Conservation (phyloP, 1,140 invertebrate genomes). For the Leptinotarsa undecemlineata region DNA sequence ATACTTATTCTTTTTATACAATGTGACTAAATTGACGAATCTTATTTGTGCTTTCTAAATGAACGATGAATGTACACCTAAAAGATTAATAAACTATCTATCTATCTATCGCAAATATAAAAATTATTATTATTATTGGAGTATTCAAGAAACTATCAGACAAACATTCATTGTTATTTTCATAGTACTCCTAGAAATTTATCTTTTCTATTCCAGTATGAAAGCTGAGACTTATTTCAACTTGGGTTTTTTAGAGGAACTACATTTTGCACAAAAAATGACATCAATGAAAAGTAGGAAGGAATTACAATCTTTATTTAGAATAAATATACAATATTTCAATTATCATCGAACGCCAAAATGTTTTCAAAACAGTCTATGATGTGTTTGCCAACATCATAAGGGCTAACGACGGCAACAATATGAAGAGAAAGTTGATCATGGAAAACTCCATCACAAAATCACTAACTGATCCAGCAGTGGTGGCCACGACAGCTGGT, state of each 20-base stretch:
- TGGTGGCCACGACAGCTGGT: neutral
- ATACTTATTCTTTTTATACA: too few species aligned
- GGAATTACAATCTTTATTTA: neutral
- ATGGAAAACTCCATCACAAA: neutral
- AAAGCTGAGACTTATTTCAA: neutral
- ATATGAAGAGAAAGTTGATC: neutral
- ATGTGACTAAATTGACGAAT: too few species aligned
- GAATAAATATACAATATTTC: conserved; percentile 6
- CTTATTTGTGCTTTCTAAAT: too few species aligned
- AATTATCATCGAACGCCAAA: neutral
- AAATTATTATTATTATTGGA: too few species aligned
- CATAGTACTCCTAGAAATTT: neutral
- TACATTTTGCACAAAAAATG: neutral
- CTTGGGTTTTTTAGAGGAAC: neutral
- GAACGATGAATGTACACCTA: too few species aligned
- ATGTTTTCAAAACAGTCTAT: neutral
- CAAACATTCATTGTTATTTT: neutral
- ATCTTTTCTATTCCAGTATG: neutral
- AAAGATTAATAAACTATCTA: too few species aligned
- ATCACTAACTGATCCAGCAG: neutral
- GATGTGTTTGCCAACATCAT: neutral
- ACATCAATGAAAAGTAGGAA: neutral
- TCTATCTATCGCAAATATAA: too few species aligned
- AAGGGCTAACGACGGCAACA: neutral
- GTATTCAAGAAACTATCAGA: too few species aligned